Conservation (phyloP, 2,113 vertebrate species). For the Alexandromys fortis region DNA sequence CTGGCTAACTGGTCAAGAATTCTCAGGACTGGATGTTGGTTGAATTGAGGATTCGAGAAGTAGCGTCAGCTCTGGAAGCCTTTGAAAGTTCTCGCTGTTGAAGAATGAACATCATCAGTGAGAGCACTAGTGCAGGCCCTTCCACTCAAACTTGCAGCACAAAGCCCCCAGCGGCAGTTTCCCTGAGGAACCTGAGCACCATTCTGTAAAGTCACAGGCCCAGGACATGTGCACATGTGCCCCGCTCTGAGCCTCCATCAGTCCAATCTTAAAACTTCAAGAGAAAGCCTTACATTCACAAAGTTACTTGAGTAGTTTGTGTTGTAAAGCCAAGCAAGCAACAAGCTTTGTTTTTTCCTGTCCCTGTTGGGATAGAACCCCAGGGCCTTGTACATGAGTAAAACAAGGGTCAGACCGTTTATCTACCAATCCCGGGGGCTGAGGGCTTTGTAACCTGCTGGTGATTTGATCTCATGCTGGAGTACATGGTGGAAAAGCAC, state of each 20-base stretch:
- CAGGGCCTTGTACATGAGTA: background rate
- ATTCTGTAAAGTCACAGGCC: background rate
- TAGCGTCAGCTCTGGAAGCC: slow-evolving; percentile 85
- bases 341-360: background rate
- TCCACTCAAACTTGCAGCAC: background rate
- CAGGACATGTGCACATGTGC: background rate
- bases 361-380: background rate
- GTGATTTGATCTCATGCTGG: slow-evolving; percentile 76
- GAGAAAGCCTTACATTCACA: background rate
- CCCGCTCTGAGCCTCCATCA: background rate
- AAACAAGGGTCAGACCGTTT: slow-evolving; percentile 10
- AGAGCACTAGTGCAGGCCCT: background rate
- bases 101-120: slow-evolving; percentile 53
- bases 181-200: background rate
- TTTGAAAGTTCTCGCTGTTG: slow-evolving; percentile 88
- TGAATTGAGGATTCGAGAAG: slow-evolving; percentile 85
- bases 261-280: background rate
- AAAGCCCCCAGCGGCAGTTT: background rate
- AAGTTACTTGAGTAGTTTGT: background rate
- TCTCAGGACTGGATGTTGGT: slow-evolving; percentile 77
- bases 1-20: background rate
- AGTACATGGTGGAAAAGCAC: slow-evolving; percentile 59
- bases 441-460: slow-evolving; percentile 72
- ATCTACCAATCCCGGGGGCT: slow-evolving; percentile 80
- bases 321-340: background rate